These are phyloP conservation scores for Allophyes oxyacanthae DNA, from an alignment of 2,888 invertebrate genomes.

Conservation along the genomic window DNA sequence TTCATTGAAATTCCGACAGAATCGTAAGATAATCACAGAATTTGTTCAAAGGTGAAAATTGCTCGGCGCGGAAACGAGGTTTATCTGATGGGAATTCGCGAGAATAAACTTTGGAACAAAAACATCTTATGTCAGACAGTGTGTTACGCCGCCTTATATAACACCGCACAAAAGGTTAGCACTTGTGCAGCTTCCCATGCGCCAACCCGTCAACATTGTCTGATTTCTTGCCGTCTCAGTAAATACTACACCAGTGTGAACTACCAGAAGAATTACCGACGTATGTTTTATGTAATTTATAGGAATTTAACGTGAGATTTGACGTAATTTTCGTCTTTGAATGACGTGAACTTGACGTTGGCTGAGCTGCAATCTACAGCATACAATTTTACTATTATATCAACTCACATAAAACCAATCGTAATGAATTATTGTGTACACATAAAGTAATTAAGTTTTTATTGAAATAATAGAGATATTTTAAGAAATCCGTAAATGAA, in stretches of 20 bases:
- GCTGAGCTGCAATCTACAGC: too few relatives aligned
- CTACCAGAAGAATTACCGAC: constrained; percentile 49
- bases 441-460: constrained; percentile 13
- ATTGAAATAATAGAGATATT: constrained; percentile 12
- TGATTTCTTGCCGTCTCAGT: constrained; percentile 63
- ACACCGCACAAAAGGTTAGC: constrained; percentile 74
- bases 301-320: constrained; percentile 21
- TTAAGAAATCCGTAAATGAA: constrained; percentile 11
- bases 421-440: constrained; percentile 19
- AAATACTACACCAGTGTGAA: constrained; percentile 56
- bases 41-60: constrained; percentile 43
- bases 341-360: constrained; percentile 43
- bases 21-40: constrained; percentile 5
- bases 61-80: constrained; percentile 41
- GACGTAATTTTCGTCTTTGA: constrained; percentile 22
- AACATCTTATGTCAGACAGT: constrained; percentile 62
- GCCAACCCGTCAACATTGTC: constrained; percentile 73
- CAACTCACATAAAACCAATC: constrained; percentile 16
- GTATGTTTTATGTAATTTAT: constrained; percentile 29
- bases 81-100: constrained; percentile 47
- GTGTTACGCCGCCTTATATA: constrained; percentile 74
- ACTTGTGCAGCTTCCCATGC: constrained; percentile 82
- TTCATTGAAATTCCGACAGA: constrained; percentile 1
- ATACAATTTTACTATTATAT: too few relatives aligned
- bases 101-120: constrained; percentile 50